A percentile compares a stretch with the other conserved stretches of the same genome.
Evolutionary conservation across 2,113 vertebrate species (phyloP).

Genomic region (Cyanocitta stelleri): DNA sequence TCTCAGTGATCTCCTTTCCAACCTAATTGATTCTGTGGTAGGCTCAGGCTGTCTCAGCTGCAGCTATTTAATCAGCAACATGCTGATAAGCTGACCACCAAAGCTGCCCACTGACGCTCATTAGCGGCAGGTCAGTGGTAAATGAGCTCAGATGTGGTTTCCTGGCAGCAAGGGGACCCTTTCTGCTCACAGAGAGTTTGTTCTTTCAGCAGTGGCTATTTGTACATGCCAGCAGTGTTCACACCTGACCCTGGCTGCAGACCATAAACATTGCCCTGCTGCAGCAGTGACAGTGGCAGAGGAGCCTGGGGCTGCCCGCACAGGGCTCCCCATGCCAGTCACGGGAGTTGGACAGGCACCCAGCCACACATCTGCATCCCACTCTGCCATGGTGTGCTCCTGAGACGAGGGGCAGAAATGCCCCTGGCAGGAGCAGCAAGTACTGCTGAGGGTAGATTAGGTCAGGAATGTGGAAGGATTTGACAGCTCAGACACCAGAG

Average conservation of each 20-base stretch:
- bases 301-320: not conserved
- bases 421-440: not conserved
- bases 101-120: not conserved
- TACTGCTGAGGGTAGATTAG: not conserved
- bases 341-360: rapidly evolving
- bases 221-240: not conserved
- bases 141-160: constrained; percentile 5
- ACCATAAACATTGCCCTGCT: not conserved
- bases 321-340: not conserved
- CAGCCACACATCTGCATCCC: rapidly evolving
- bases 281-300: not conserved
- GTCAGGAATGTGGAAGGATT: not conserved
- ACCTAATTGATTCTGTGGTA: not conserved
- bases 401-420: not conserved
- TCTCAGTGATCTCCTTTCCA: not conserved
- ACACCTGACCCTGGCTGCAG: not conserved
- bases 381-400: rapidly evolving
- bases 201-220: not conserved
- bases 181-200: not conserved
- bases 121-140: not conserved
- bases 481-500: not conserved
- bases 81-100: not conserved
- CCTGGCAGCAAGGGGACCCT: not conserved
- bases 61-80: not conserved
- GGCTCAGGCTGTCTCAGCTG: not conserved